phyloP scores from a whole-genome alignment of 1,140 invertebrate genomes.

The Drosophila serrata region DNA sequence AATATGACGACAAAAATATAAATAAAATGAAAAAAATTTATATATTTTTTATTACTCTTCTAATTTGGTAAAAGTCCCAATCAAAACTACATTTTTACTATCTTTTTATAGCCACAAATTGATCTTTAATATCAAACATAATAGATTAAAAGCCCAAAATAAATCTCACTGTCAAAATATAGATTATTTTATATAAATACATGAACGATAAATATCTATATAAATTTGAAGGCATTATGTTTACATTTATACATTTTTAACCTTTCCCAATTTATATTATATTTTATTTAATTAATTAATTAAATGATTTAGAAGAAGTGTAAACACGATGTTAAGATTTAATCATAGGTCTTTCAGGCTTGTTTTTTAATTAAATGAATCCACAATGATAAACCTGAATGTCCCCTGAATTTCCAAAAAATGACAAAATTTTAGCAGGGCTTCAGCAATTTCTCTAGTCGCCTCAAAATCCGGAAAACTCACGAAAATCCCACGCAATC shows the following conservation, averaged over 20 bases:
- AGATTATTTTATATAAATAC: no score
- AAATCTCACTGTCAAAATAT: no score
- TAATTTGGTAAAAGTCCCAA: no score
- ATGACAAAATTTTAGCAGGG: neutral
- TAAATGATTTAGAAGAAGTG: neutral
- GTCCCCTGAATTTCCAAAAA: neutral
- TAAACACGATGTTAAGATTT: neutral
- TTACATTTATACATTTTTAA: neutral
- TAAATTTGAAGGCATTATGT: no score
- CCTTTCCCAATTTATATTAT: neutral
- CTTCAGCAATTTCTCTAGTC: slow-evolving; percentile 4
- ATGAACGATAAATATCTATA: no score
- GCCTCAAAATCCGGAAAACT: neutral
- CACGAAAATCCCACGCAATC: slow-evolving; percentile 2
- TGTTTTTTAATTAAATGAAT: neutral
- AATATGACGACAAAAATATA: no score
- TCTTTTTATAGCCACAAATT: no score
- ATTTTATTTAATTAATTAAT: neutral
- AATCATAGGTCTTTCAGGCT: neutral
- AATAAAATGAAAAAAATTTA: no score
- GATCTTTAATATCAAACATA: no score
- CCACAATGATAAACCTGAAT: slow-evolving; percentile 7
- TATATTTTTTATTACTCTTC: no score
- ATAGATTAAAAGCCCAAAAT: no score
- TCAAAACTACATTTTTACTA: no score